Percentiles rank a stretch among this genome's conserved stretches.
Evolutionary conservation across 2,888 invertebrate species (phyloP).

Genomic region (Lithophane socia): DNA sequence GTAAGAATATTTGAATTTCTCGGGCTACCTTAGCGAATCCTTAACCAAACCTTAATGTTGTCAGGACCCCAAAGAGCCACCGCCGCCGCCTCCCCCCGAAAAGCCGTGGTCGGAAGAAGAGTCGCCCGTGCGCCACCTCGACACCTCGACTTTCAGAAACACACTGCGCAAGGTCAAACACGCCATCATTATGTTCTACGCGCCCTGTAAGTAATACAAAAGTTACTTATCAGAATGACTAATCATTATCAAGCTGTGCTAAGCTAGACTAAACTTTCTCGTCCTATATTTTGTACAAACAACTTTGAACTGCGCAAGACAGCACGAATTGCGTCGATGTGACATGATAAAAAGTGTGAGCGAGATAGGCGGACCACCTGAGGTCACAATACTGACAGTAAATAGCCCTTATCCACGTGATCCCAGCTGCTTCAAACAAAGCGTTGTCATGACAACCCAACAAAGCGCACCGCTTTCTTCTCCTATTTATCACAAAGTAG

Average conservation of each 20-base stretch:
- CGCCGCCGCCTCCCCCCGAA: slow-evolving; percentile 95
- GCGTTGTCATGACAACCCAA: neutral
- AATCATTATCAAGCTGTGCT: neutral
- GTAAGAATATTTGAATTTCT: neutral
- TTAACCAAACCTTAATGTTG: neutral
- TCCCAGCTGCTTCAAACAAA: neutral
- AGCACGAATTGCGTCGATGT: neutral
- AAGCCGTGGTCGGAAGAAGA: slow-evolving; percentile 94
- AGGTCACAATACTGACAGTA: neutral
- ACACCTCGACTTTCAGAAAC: slow-evolving; percentile 93
- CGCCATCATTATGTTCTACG: slow-evolving; percentile 97
- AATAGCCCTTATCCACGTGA: too few species aligned
- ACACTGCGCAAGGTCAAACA: slow-evolving; percentile 96
- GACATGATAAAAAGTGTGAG: neutral
- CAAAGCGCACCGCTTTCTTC: neutral
- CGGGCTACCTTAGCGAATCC: neutral
- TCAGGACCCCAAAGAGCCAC: slow-evolving; percentile 94
- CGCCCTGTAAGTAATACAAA: slow-evolving; percentile 93
- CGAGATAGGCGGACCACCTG: neutral
- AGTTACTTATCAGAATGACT: neutral
- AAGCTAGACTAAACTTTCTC: neutral
- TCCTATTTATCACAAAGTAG: neutral
- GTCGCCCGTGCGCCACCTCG: slow-evolving; percentile 94
- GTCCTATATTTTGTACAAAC: neutral
- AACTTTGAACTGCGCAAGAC: neutral